Evolutionary conservation across 2,888 invertebrate species (phyloP).

Genomic region (Hoplodrina ambigua): DNA sequence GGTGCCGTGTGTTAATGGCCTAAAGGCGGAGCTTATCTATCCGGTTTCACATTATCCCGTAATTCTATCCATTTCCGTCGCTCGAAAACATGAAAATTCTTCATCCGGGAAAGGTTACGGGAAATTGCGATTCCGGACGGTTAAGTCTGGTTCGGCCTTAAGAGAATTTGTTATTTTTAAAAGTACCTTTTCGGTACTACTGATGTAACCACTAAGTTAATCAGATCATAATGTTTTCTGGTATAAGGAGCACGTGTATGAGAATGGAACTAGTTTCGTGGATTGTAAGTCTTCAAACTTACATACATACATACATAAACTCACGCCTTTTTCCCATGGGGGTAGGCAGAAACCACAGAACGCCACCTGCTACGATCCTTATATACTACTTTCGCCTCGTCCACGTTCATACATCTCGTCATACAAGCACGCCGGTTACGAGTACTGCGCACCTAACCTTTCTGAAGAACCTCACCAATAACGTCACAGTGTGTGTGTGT

Average conservation of each 20-base stretch:
- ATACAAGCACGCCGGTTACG: too few relatives aligned
- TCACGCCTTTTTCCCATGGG: too few relatives aligned
- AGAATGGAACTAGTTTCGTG: neutral
- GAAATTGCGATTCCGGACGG: neutral
- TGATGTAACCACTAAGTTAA: constrained; percentile 56
- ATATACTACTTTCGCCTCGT: too few relatives aligned
- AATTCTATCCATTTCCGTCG: neutral
- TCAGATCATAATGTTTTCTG: constrained; percentile 60
- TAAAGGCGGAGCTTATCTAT: neutral
- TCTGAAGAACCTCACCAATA: too few relatives aligned
- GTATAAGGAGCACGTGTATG: constrained; percentile 18
- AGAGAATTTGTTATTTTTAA: constrained; percentile 17
- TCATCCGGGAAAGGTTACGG: neutral
- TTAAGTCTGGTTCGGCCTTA: neutral
- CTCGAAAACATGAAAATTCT: neutral
- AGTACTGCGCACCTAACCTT: too few relatives aligned
- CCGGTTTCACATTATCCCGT: neutral
- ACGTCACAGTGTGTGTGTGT: too few relatives aligned
- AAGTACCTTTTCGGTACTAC: constrained; percentile 48
- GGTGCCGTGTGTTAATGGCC: too few relatives aligned
- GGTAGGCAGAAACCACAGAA: too few relatives aligned
- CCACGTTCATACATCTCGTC: too few relatives aligned
- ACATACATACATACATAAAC: too few relatives aligned
- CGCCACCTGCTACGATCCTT: too few relatives aligned
- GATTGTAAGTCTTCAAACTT: neutral